Conservation (phyloP, 35 echinoderm and acorn worm genomes). For the Ophioderma brevispina region DNA sequence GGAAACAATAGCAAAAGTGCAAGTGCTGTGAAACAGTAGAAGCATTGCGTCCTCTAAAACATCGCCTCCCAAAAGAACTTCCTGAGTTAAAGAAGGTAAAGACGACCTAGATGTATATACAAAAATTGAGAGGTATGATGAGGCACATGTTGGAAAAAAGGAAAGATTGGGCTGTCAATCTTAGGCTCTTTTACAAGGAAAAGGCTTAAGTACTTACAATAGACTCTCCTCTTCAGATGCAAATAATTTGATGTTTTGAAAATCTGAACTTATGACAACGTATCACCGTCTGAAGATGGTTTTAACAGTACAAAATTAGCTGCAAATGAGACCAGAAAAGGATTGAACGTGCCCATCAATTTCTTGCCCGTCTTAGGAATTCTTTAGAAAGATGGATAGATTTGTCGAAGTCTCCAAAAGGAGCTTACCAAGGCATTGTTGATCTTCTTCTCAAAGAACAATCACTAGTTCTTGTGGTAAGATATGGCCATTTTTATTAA, state of each 20-base stretch:
- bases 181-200: slow-evolving; percentile 75
- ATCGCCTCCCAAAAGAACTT: slow-evolving; percentile 4
- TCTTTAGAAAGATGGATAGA: slow-evolving; percentile 60
- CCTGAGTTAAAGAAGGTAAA: slow-evolving; percentile 43
- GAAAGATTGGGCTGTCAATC: slow-evolving; percentile 52
- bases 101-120: slow-evolving; percentile 68
- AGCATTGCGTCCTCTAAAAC: background rate
- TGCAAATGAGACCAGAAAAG: slow-evolving; percentile 33
- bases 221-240: slow-evolving; percentile 27
- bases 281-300: slow-evolving; percentile 47
- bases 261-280: slow-evolving; percentile 41
- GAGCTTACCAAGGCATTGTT: slow-evolving; percentile 4
- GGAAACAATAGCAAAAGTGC: background rate
- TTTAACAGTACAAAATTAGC: slow-evolving; percentile 47
- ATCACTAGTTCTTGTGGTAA: slow-evolving; percentile 45
- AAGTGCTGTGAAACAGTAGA: background rate
- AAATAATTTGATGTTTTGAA: slow-evolving; percentile 43
- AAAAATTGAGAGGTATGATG: slow-evolving; percentile 42
- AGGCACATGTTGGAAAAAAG: slow-evolving; percentile 18
- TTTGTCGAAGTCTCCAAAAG: slow-evolving; percentile 25
- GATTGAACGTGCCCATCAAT: slow-evolving; percentile 46
- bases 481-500: slow-evolving; percentile 47
- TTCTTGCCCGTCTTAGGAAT: slow-evolving; percentile 53
- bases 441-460: slow-evolving; percentile 48
- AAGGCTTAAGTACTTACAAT: slow-evolving; percentile 51